Base-by-base conservation (phyloP, 2,113 vertebrate species). In the Silurus meridionalis region DNA sequence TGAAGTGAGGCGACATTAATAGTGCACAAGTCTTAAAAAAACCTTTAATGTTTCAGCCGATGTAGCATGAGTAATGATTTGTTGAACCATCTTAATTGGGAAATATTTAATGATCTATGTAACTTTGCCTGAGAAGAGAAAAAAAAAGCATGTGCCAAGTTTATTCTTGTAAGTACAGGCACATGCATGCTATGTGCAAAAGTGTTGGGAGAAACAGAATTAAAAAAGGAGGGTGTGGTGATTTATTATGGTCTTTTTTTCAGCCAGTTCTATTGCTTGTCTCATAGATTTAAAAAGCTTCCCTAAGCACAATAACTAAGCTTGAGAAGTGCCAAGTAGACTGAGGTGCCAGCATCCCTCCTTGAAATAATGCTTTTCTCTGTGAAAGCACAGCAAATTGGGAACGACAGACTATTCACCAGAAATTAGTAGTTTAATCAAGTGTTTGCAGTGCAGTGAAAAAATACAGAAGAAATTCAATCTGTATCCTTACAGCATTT, bases 251-350 rank as follows among this genome's bases (percentile, higher is more conserved):
- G 25, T 46, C 53, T 19, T 48, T 72, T 66, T 83, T 55, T 37
- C 66, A 71, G 53, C 19, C 25, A n/a, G 17, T 58, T 61, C 57
- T 23, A 25, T 50, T 60, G 67, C 69, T 74, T 13, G 69, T 61
- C 69, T 84, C 11, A 8, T 37, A 53, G 14, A 83, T 74, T 60
- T 48, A 60, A 84, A 83, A 60, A 61, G 55, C 83, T 84, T 71
- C 15, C 28, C 83, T 60, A 84, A 74, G 83, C 83, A 84, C 83
- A 74, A 23, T 60, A 84, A 84, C 69, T 60, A 61, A 58, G 83
- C 67, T 74, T 15, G 28, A 74, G 82, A 71, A 74, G 37, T 58
- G 69, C 69, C 83, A 84, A 74, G n/a, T 60, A 58, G 57, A 74
- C 69, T n/a, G 55, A 83, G 52, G 52, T 69, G 64, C 82, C 28